These are phyloP conservation scores for Ahaetulla prasina DNA, from an alignment of 2,113 vertebrate species.

Conservation along the genomic window DNA sequence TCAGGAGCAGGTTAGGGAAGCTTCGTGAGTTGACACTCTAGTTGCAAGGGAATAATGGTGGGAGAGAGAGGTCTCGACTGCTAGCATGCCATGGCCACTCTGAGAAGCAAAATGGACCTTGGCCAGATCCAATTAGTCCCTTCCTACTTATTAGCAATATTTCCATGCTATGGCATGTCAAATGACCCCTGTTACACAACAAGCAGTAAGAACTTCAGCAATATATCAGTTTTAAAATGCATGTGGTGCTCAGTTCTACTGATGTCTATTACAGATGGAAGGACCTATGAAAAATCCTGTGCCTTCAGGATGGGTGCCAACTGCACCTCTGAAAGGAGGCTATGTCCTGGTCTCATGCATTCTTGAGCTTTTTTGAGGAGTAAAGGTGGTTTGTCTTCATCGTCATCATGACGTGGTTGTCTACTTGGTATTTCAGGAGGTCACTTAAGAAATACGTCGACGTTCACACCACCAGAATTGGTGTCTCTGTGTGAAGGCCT, in stretches of 20 bases:
- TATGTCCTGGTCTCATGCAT: neutral
- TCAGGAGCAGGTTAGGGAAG: no score
- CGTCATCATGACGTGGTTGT: neutral
- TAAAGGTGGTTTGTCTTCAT: neutral
- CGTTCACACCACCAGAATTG: neutral
- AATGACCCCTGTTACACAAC: neutral
- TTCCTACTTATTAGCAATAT: neutral
- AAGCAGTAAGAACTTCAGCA: neutral
- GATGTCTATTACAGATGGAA: neutral
- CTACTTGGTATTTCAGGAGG: neutral
- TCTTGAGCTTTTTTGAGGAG: neutral
- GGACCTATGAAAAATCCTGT: neutral
- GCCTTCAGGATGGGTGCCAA: neutral
- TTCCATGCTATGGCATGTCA: neutral
- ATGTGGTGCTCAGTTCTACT: neutral
- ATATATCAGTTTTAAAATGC: neutral
- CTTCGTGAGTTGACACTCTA: neutral
- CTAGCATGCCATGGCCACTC: neutral
- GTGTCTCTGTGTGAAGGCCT: neutral
- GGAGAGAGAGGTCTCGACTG: neutral
- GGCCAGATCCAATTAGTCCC: neutral
- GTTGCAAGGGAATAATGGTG: neutral
- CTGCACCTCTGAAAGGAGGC: neutral
- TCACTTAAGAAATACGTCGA: neutral
- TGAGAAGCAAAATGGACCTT: neutral